Percentiles rank a stretch among this genome's conserved stretches.
phyloP scores from a whole-genome alignment of 2,113 vertebrate species.

The Oncorhynchus mykiss region DNA sequence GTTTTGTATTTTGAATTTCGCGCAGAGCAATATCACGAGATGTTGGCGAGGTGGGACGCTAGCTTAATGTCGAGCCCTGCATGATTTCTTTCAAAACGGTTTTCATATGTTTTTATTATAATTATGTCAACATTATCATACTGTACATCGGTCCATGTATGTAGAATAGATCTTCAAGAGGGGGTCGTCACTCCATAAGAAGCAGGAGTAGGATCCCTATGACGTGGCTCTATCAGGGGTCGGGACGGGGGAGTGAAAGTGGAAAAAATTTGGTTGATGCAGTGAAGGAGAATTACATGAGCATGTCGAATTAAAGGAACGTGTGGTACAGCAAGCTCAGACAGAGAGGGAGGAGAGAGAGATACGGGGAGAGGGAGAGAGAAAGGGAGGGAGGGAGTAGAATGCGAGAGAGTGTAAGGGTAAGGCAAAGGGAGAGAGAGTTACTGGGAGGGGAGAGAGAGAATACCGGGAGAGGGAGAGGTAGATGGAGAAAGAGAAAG shows the following conservation, averaged over 20 bases:
- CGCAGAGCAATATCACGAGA: too few relatives aligned
- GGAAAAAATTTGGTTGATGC: slow-evolving; percentile 7
- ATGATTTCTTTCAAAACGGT: too few relatives aligned
- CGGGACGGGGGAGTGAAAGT: slow-evolving; percentile 33
- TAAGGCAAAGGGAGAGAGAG: too few relatives aligned
- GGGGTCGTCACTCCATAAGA: slow-evolving; percentile 23
- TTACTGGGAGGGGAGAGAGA: background rate
- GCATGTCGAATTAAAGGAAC: slow-evolving; percentile 1
- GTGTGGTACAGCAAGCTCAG: background rate
- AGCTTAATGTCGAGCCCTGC: too few relatives aligned
- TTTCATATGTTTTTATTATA: too few relatives aligned
- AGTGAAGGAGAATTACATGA: slow-evolving; percentile 48
- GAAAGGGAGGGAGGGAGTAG: background rate
- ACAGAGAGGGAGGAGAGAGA: slow-evolving; percentile 15
- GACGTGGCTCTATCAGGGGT: slow-evolving; percentile 32
- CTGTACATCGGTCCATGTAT: too few relatives aligned
- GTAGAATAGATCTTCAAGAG: too few relatives aligned
- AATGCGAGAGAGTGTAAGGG: background rate
- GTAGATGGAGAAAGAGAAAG: background rate
- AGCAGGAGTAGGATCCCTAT: too few relatives aligned
- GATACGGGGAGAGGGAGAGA: background rate
- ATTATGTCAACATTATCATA: too few relatives aligned
- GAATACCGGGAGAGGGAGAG: background rate
- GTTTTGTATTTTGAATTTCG: too few relatives aligned
- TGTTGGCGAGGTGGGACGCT: too few relatives aligned